Percentiles rank a stretch among this genome's conserved stretches.
Evolutionary conservation across 2,113 vertebrate genomes (phyloP).

Genomic region (Passer domesticus): DNA sequence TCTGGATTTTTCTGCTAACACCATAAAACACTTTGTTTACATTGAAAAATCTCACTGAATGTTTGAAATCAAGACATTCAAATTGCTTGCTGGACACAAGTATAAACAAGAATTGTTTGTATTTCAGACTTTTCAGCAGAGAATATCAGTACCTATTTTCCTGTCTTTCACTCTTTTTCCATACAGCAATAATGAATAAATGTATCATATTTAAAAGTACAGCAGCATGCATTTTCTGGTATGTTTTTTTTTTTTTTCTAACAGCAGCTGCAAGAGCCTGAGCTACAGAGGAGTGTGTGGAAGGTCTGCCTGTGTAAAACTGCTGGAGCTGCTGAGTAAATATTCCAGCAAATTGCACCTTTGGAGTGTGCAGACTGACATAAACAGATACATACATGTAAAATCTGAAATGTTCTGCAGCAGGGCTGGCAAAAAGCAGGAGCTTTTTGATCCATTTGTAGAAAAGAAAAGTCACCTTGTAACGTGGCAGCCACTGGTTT

Average conservation of each 20-base stretch:
- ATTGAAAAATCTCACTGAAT: neutral
- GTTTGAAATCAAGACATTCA: neutral
- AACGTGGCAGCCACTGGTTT: fast-evolving
- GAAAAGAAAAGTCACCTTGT: neutral
- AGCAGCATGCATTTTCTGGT: neutral
- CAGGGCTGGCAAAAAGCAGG: neutral
- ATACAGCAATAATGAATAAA: neutral
- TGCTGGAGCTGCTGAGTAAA: neutral
- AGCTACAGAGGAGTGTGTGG: neutral
- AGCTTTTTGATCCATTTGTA: neutral
- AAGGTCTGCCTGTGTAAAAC: neutral
- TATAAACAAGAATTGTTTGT: constrained; percentile 1
- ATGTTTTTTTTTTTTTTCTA: neutral
- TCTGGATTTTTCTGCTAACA: neutral
- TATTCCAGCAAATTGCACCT: neutral
- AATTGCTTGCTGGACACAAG: constrained; percentile 12
- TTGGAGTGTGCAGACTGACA: neutral
- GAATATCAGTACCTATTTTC: constrained; percentile 1
- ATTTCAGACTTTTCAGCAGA: constrained; percentile 24
- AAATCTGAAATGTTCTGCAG: neutral
- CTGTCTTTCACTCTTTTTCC: neutral
- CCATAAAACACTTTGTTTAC: neutral
- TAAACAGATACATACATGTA: neutral
- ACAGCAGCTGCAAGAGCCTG: neutral
- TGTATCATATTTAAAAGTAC: neutral